Percentiles rank a stretch among this genome's conserved stretches.
Evolutionary conservation across 2,797 vertebrate genomes (phyloP).

Genomic region (Borostomias antarcticus): DNA sequence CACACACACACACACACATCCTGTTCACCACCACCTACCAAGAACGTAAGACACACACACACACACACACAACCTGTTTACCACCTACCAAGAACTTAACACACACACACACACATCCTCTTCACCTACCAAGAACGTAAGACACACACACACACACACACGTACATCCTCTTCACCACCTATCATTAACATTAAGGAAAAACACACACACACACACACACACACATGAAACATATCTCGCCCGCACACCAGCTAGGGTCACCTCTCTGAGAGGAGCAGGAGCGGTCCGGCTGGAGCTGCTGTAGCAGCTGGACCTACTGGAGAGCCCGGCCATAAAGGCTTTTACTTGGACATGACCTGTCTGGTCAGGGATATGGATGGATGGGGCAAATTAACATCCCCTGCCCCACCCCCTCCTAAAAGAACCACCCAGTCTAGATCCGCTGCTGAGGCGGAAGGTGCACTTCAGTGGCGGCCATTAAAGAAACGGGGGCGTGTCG

Average conservation of each 20-base stretch:
- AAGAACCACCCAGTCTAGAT: constrained; percentile 7
- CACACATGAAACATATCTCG: background rate
- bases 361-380: background rate
- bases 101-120: too few species aligned
- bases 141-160: background rate
- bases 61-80: background rate
- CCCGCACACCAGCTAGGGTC: background rate
- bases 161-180: background rate
- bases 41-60: background rate
- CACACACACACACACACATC: background rate
- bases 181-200: background rate
- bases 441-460: background rate
- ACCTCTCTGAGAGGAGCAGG: background rate
- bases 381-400: constrained; percentile 6
- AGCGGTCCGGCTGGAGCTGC: background rate
- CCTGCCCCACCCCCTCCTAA: background rate
- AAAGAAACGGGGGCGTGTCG: constrained; percentile 25
- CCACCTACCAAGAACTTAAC: too few species aligned
- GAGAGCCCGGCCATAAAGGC: constrained; percentile 6
- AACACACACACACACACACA: background rate
- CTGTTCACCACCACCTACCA: background rate
- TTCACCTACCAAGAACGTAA: too few species aligned
- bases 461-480: constrained; percentile 31
- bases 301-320: background rate
- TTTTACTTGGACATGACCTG: constrained; percentile 26